A percentile compares a stretch with the other conserved stretches of the same genome.
These are phyloP conservation scores for Xylota sylvarum DNA, from an alignment of 2,888 invertebrate species.

Conservation along the genomic window DNA sequence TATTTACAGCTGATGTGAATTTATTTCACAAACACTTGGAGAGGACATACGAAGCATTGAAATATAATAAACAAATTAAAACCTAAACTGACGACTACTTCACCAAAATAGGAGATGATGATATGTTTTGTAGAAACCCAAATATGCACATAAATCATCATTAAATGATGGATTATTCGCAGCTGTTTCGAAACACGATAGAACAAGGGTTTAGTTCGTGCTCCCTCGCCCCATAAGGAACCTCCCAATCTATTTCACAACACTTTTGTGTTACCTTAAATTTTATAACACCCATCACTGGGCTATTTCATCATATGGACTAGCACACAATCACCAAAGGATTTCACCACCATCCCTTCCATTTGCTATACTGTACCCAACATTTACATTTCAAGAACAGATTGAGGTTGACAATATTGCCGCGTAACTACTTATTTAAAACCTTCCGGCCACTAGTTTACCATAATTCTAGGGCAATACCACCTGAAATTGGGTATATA, in stretches of 20 bases:
- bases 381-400: slow-evolving; percentile 48
- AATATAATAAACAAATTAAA: too few species aligned
- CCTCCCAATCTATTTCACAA: neutral
- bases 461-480: slow-evolving; percentile 50
- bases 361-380: slow-evolving; percentile 1
- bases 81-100: too few species aligned
- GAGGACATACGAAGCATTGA: too few species aligned
- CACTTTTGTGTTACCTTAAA: neutral
- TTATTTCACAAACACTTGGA: too few species aligned
- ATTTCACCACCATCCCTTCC: slow-evolving; percentile 22
- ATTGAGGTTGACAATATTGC: slow-evolving; percentile 51
- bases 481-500: slow-evolving; percentile 40
- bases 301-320: slow-evolving; percentile 39
- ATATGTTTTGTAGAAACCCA: neutral
- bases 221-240: neutral
- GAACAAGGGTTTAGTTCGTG: neutral
- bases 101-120: too few species aligned
- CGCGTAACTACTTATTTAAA: slow-evolving; percentile 13
- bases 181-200: neutral
- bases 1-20: too few species aligned
- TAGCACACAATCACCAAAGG: slow-evolving; percentile 2
- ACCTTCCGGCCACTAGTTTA: slow-evolving; percentile 27
- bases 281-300: slow-evolving; percentile 19
- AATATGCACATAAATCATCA: neutral
- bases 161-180: neutral